These are phyloP conservation scores for Drosophila subobscura DNA, from an alignment of 1,140 invertebrate species.

Conservation along the genomic window DNA sequence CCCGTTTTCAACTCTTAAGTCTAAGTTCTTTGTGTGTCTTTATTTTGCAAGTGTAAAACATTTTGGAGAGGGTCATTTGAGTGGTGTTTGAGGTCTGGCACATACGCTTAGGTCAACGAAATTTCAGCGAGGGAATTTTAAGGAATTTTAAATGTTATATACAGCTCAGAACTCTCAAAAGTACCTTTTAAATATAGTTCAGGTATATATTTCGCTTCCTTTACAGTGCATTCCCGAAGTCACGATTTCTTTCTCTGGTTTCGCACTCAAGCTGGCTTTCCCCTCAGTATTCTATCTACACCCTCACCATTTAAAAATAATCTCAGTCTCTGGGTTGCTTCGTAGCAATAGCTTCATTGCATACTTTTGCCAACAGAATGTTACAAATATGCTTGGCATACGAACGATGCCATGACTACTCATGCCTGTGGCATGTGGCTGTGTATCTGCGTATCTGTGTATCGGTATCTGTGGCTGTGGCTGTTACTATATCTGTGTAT, in stretches of 20 bases:
- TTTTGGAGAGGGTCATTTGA: not conserved
- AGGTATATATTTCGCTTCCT: not conserved
- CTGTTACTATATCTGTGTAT: not conserved
- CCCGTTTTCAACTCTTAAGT: too few species aligned
- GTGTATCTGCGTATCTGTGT: constrained; percentile 7
- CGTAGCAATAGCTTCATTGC: constrained; percentile 56
- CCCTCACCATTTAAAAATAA: constrained; percentile 18
- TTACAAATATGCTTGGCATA: constrained; percentile 49
- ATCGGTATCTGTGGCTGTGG: not conserved
- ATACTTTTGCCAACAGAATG: constrained; percentile 62
- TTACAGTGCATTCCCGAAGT: constrained; percentile 24
- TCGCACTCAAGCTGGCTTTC: constrained; percentile 5
- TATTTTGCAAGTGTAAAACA: not conserved
- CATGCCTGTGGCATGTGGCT: not conserved
- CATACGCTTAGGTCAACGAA: constrained; percentile 29
- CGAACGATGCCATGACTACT: constrained; percentile 11
- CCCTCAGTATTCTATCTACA: not conserved
- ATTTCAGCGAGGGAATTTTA: constrained; percentile 30
- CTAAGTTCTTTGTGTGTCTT: too few species aligned
- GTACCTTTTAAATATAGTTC: too few species aligned
- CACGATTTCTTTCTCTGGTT: constrained; percentile 12
- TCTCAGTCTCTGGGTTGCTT: constrained; percentile 42
- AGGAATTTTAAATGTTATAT: constrained; percentile 9
- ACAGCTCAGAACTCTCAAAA: constrained; percentile 12
- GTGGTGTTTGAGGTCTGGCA: not conserved